Base-by-base conservation (phyloP, 2,888 invertebrate genomes). In the Melikaiella ostensackeni region DNA sequence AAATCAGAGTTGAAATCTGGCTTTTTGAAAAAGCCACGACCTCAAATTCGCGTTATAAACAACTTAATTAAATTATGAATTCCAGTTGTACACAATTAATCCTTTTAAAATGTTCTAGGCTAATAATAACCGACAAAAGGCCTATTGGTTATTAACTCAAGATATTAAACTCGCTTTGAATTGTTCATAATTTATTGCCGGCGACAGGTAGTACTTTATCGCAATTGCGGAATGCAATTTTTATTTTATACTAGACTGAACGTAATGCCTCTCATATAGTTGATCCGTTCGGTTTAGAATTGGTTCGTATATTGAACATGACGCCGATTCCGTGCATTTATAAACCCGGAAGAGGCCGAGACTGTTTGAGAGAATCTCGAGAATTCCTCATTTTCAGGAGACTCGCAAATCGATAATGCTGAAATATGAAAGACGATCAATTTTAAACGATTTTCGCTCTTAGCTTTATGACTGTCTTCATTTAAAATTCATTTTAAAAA, bases 111-210 rank as follows among this genome's bases (percentile, higher is more conserved):
- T 46, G 27, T 46, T 27, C 19, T 66, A 24, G 42, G 42, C 66
- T 66, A 66, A 70, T 50, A 70, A 70, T n/a, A 27, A 4, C 30
- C 46, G 70, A 70, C 50, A 50, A 70, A 50, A 70, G 27, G 46
- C 19, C 30, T 19, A 70, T 27, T 50, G 30, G 70, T 50, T 46
- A 70, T 50, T 50, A 70, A 70, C 50, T 50, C 27, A 50, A 70
- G 50, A 70, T 46, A 42, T 66, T 46, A 27, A 66, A 66, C 66
- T 42, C 8, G 66, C 7, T 30, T 35, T n/a, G 24, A 27, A 66
- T 66, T 66, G 66, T 66, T 30, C 27, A 50, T 66, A 30, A 66
- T 66, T 50, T 70, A 70, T 50, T 70, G 46, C n/a, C n/a, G 30
- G 9, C 50, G 50, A 70, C 70, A 70, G 70, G 70, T 50, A 21